These are phyloP conservation scores for Griposia aprilina DNA, from an alignment of 2,888 invertebrate genomes.

Conservation along the genomic window DNA sequence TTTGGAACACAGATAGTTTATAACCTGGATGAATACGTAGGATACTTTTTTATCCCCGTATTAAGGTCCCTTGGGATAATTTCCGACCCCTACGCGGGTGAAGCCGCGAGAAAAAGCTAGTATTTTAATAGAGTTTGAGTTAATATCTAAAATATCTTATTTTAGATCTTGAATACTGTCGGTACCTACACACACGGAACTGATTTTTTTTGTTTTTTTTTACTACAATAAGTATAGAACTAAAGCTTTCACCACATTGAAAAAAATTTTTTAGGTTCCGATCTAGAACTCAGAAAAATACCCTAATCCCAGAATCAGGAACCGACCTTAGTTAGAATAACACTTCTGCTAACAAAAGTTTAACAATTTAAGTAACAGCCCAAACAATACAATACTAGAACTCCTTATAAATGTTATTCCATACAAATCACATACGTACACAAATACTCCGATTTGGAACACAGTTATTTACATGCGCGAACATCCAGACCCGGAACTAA, in stretches of 20 bases:
- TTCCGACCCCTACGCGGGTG: no score
- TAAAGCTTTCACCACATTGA: neutral
- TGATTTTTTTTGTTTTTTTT: no score
- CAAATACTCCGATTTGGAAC: constrained; percentile 32
- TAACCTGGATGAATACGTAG: no score
- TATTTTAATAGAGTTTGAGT: neutral
- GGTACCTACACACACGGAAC: no score
- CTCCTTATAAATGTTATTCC: constrained; percentile 10
- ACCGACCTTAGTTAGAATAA: neutral
- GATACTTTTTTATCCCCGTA: no score
- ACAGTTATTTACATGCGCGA: constrained; percentile 26
- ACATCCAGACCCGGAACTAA: constrained; percentile 36
- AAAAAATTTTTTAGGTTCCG: neutral
- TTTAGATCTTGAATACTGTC: neutral
- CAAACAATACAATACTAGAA: neutral
- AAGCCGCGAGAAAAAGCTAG: no score
- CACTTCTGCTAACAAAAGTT: neutral
- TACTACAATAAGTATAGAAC: no score
- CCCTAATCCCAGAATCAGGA: neutral
- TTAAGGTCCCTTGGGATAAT: no score
- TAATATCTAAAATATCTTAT: neutral
- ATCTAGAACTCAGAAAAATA: neutral
- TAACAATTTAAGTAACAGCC: neutral
- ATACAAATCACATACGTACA: constrained; percentile 32
- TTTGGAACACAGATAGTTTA: no score